Evolutionary conservation across 2,113 vertebrate species (phyloP).

Genomic region (Neofelis nebulosa): DNA sequence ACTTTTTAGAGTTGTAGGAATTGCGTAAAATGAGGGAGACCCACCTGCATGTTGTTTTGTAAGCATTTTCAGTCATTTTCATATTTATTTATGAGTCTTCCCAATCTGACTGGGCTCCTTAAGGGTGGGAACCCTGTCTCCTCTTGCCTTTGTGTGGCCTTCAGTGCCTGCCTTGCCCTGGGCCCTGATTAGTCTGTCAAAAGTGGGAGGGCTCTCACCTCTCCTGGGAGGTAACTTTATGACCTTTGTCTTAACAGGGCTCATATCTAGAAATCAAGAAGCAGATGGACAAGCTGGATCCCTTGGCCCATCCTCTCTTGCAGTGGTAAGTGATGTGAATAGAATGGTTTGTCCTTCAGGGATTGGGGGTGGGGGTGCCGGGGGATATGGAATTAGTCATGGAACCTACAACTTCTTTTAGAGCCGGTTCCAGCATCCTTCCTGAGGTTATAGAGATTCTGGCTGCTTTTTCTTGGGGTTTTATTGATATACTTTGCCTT

Average conservation of each 20-base stretch:
- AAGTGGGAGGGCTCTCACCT: background rate
- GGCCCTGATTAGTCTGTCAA: background rate
- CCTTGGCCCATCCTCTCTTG: constrained; percentile 95
- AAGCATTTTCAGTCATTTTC: constrained; percentile 72
- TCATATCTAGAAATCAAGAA: constrained; percentile 99
- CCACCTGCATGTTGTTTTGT: constrained; percentile 69
- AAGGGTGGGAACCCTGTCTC: background rate
- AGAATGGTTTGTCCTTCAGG: background rate
- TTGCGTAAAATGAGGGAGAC: constrained; percentile 73
- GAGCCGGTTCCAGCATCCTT: background rate
- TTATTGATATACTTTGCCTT: background rate
- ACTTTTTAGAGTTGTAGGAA: constrained; percentile 61
- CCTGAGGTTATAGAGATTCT: background rate
- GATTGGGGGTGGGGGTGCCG: too few relatives aligned
- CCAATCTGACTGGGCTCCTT: background rate
- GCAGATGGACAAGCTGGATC: constrained; percentile 99
- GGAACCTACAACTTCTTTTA: background rate
- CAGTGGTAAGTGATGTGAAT: constrained; percentile 96
- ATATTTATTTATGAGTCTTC: constrained; percentile 56
- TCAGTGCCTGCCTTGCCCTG: background rate
- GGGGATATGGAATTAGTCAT: background rate
- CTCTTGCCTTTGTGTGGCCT: fast-evolving
- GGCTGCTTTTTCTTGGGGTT: background rate
- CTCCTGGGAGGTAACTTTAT: constrained; percentile 40
- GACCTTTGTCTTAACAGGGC: constrained; percentile 85